Evolutionary conservation across 2,888 invertebrate species (phyloP).

Genomic region (Drosophila prostipennis): DNA sequence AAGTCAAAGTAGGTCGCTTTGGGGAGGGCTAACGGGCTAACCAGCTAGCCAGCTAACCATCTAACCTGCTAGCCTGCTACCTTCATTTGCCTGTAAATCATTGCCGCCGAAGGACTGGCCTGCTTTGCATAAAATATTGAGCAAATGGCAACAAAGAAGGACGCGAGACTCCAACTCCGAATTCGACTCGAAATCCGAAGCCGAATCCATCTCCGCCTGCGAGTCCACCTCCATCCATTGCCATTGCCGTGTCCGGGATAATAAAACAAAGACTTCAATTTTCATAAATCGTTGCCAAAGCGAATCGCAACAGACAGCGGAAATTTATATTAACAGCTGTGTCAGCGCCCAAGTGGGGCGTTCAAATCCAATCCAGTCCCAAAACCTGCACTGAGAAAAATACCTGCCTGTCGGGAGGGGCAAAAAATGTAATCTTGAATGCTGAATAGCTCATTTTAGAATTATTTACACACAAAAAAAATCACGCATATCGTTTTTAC

Average conservation of each 20-base stretch:
- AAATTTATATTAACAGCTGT: slow-evolving; percentile 74
- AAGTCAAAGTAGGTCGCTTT: slow-evolving; percentile 61
- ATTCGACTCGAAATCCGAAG: background rate
- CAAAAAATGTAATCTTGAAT: too few species aligned
- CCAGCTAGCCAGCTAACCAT: background rate
- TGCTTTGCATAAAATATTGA: slow-evolving; percentile 74
- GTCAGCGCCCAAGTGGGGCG: slow-evolving; percentile 48
- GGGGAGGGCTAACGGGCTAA: background rate
- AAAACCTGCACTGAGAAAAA: slow-evolving; percentile 9
- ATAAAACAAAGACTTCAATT: slow-evolving; percentile 78
- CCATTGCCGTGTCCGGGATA: slow-evolving; percentile 45
- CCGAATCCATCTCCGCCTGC: slow-evolving; percentile 8
- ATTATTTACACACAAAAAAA: too few species aligned
- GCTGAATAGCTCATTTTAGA: too few species aligned
- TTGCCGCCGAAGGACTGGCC: slow-evolving; percentile 30
- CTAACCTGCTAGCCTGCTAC: slow-evolving; percentile 28
- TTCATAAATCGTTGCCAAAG: slow-evolving; percentile 74
- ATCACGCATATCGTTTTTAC: too few species aligned
- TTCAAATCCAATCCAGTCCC: slow-evolving; percentile 10
- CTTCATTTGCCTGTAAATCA: slow-evolving; percentile 46
- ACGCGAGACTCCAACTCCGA: background rate
- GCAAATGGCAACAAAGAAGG: slow-evolving; percentile 43
- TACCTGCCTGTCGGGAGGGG: too few species aligned
- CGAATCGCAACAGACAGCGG: slow-evolving; percentile 60
- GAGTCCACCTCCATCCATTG: background rate